These are phyloP conservation scores for Leuciscus idus DNA, from an alignment of 2,113 vertebrate genomes.

Conservation along the genomic window DNA sequence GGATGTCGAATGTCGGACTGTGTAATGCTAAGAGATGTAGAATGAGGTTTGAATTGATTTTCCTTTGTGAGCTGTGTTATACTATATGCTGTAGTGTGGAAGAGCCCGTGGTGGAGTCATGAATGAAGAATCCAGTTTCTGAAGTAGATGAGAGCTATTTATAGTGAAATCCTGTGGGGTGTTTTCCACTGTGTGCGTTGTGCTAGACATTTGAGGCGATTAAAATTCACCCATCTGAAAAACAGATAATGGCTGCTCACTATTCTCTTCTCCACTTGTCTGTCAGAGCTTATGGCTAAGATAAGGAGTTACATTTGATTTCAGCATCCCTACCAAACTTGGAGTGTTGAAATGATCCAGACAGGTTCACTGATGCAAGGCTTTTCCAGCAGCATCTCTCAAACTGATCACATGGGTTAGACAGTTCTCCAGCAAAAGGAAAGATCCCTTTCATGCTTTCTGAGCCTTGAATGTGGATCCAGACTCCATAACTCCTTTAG, in stretches of 20 bases:
- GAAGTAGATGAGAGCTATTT: conserved; percentile 19
- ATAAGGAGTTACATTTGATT: conserved; percentile 31
- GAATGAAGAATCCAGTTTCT: conserved; percentile 11
- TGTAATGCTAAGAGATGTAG: not conserved
- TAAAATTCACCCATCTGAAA: conserved; percentile 36
- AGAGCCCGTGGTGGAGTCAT: not conserved
- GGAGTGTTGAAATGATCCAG: conserved; percentile 24
- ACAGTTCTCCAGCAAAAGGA: conserved; percentile 22
- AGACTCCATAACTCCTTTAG: conserved; percentile 50
- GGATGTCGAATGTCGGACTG: not conserved
- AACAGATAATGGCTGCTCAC: conserved; percentile 9
- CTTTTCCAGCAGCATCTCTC: conserved; percentile 8
- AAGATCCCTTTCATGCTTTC: conserved; percentile 57
- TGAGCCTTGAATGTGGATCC: conserved; percentile 60
- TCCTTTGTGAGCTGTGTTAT: not conserved
- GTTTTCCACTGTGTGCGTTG: conserved; percentile 15
- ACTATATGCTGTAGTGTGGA: not conserved
- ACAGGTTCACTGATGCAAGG: conserved; percentile 28
- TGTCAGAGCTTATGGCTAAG: conserved; percentile 30
- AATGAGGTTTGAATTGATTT: conserved; percentile 40
- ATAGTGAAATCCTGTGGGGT: not conserved
- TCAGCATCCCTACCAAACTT: conserved; percentile 12
- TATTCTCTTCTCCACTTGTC: conserved; percentile 4
- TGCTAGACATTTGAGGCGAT: conserved; percentile 6
- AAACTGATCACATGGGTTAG: conserved; percentile 4